Percentiles rank a stretch among this genome's conserved stretches.
Evolutionary conservation across 2,113 vertebrate species (phyloP).

Genomic region (Hystrix brachyura): DNA sequence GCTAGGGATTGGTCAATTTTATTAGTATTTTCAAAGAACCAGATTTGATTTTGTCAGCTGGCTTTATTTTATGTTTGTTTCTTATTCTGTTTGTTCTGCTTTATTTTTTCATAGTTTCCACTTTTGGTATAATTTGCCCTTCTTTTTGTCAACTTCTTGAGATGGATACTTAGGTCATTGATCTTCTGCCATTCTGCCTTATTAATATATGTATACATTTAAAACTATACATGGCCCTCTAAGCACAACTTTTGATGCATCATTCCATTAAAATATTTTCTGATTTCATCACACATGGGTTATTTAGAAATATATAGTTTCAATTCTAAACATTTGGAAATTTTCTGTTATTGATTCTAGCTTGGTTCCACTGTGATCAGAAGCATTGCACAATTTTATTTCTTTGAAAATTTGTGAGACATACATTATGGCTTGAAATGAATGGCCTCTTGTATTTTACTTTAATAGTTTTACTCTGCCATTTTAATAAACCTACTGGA

Average conservation of each 20-base stretch:
- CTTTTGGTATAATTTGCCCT: background rate
- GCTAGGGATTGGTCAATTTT: background rate
- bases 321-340: background rate
- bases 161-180: background rate
- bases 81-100: background rate
- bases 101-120: background rate
- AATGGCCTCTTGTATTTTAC: background rate
- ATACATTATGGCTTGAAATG: background rate
- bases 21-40: background rate
- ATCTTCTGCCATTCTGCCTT: background rate
- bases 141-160: conserved; percentile 34
- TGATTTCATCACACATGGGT: background rate
- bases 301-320: background rate
- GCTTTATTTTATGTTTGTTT: background rate
- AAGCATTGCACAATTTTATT: background rate
- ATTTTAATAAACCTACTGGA: background rate
- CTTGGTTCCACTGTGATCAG: conserved; percentile 31
- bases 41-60: background rate
- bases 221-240: background rate
- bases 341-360: conserved; percentile 40
- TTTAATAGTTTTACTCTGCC: background rate
- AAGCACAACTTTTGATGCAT: background rate
- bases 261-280: conserved; percentile 23
- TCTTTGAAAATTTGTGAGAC: conserved; percentile 24
- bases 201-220: background rate